These are phyloP conservation scores for Himalopsyche kuldschensis DNA, from an alignment of 2,888 invertebrate genomes.

Conservation along the genomic window DNA sequence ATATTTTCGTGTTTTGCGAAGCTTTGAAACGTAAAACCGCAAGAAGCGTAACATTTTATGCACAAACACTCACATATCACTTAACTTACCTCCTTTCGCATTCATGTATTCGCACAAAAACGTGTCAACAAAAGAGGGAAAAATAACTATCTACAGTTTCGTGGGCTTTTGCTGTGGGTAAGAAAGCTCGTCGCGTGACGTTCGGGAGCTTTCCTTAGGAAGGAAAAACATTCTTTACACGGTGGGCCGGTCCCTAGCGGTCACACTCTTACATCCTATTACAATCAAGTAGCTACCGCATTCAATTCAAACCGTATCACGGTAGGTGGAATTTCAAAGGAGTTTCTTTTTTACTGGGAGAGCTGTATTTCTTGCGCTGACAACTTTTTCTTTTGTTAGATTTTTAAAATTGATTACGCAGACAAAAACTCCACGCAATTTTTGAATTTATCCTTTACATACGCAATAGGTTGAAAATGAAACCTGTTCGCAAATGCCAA, in stretches of 20 bases:
- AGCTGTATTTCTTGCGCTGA: not conserved
- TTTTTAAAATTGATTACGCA: not conserved
- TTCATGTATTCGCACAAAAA: constrained; percentile 35
- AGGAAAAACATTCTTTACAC: not conserved
- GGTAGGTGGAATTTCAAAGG: not conserved
- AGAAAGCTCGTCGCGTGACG: constrained; percentile 1
- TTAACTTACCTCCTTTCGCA: constrained; percentile 35
- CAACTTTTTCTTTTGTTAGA: not conserved
- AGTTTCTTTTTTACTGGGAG: not conserved
- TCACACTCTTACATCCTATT: constrained; percentile 1
- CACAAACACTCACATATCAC: constrained; percentile 38
- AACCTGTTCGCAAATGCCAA: not conserved
- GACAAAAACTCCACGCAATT: not conserved
- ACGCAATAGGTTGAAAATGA: not conserved
- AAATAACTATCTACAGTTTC: not conserved
- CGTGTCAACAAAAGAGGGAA: constrained; percentile 35
- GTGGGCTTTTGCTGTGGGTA: not conserved
- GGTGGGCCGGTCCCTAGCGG: not conserved
- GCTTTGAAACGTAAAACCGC: constrained; percentile 30
- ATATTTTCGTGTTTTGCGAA: constrained; percentile 13
- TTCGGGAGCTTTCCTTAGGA: not conserved
- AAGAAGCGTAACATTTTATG: constrained; percentile 34
- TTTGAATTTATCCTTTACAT: not conserved
- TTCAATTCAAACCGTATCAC: constrained; percentile 1
- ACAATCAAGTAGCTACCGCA: not conserved